Conservation (phyloP, 2,113 vertebrate species). For the Prunella fulvescens region DNA sequence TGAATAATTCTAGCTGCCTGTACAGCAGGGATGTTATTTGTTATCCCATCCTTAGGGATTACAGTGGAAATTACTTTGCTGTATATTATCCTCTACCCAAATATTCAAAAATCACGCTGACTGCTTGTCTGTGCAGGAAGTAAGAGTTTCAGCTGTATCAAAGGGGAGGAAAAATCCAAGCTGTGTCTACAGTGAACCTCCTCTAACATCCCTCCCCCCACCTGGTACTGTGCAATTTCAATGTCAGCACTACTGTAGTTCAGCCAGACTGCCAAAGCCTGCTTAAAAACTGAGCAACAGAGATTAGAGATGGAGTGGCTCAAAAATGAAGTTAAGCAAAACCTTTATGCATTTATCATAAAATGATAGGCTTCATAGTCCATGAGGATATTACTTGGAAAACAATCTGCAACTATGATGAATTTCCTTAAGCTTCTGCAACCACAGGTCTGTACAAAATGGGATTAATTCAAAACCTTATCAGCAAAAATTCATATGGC, state of each 20-base stretch:
- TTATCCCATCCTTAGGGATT: conserved; percentile 24
- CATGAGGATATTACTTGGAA: conserved; percentile 28
- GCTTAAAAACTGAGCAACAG: neutral
- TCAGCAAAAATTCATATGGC: conserved; percentile 47
- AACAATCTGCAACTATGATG: conserved; percentile 52
- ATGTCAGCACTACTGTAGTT: conserved; percentile 1
- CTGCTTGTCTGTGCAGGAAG: conserved; percentile 23
- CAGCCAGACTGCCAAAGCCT: conserved; percentile 27
- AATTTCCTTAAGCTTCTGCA: conserved; percentile 47
- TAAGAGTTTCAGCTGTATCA: neutral
- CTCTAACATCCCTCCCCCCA: neutral
- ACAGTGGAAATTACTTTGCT: conserved; percentile 6
- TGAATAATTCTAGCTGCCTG: conserved; percentile 20
- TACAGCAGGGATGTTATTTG: conserved; percentile 13
- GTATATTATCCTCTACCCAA: conserved; percentile 17
- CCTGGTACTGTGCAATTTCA: neutral
- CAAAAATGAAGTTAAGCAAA: conserved; percentile 44
- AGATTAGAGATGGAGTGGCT: conserved; percentile 28
- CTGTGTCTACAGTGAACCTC: neutral
- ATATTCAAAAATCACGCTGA: conserved; percentile 12
- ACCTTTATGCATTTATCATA: conserved; percentile 6
- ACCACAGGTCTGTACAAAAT: conserved; percentile 39
- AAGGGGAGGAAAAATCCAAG: neutral
- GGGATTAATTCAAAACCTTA: conserved; percentile 60
- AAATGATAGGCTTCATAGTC: conserved; percentile 22